Conservation (phyloP, 2,888 invertebrate genomes). For the Drosophila tanythrix region DNA sequence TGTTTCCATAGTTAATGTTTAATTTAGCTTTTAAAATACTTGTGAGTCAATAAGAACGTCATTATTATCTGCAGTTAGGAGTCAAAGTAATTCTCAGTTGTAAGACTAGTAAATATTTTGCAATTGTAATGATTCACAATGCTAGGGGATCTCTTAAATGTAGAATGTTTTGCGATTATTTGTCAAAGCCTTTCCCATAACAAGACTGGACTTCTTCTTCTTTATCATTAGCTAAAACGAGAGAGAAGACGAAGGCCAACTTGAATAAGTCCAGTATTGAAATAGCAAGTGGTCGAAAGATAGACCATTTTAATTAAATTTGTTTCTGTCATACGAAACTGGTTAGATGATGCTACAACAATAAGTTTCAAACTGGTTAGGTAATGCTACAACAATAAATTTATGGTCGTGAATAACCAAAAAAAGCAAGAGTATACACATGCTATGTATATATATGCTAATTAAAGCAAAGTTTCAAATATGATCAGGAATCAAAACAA, state of each 20-base stretch:
- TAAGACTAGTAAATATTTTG: background rate
- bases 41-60: background rate
- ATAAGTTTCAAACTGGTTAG: conserved; percentile 18
- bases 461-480: background rate
- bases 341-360: too few relatives aligned
- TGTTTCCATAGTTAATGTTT: too few relatives aligned
- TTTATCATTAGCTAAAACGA: background rate
- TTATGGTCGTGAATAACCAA: conserved; percentile 19
- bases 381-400: conserved; percentile 12
- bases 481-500: conserved; percentile 3
- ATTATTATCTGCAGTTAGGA: too few relatives aligned
- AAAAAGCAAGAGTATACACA: conserved; percentile 5
- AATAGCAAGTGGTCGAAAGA: conserved; percentile 4
- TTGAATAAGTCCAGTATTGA: background rate
- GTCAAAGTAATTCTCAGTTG: conserved; percentile 1
- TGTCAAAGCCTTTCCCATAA: background rate
- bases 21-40: background rate
- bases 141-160: background rate
- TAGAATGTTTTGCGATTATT: background rate
- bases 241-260: conserved; percentile 22
- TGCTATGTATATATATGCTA: conserved; percentile 4
- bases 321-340: background rate
- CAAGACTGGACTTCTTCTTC: background rate
- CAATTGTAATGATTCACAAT: conserved; percentile 1
- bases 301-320: conserved; percentile 12